These are phyloP conservation scores for Carettochelys insculpta DNA, from an alignment of 2,113 vertebrate species.

Conservation along the genomic window DNA sequence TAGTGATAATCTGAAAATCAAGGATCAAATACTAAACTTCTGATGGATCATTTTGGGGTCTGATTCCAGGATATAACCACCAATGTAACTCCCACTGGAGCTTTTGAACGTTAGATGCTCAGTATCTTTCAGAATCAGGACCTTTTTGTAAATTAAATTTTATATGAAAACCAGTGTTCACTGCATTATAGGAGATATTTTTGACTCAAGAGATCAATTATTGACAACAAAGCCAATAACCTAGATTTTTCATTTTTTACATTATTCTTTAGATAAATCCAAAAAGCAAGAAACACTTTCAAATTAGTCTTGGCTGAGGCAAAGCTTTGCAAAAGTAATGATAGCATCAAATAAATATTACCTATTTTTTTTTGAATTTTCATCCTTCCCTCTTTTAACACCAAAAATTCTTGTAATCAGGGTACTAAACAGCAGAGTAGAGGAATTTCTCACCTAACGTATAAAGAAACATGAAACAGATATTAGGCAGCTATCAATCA, in stretches of 20 bases:
- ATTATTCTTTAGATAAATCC: constrained; percentile 41
- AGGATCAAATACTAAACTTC: background rate
- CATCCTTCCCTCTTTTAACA: constrained; percentile 94
- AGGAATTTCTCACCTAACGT: constrained; percentile 93
- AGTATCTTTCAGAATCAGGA: background rate
- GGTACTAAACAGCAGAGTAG: constrained; percentile 95
- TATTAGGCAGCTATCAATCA: background rate
- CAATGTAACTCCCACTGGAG: background rate
- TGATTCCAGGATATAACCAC: background rate
- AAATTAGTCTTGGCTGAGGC: constrained; percentile 35
- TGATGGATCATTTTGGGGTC: background rate
- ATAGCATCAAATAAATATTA: constrained; percentile 65
- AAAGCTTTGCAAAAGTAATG: constrained; percentile 40
- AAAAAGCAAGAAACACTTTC: constrained; percentile 45
- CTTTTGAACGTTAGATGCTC: background rate
- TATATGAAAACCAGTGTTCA: background rate
- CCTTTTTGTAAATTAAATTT: rapidly evolving
- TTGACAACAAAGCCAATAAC: constrained; percentile 15
- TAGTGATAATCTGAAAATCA: background rate
- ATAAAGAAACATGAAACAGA: constrained; percentile 50
- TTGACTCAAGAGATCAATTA: constrained; percentile 14
- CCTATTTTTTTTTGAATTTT: constrained; percentile 96
- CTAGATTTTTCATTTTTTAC: constrained; percentile 45
- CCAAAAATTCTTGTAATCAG: constrained; percentile 98
- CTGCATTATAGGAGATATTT: constrained; percentile 41